Percentiles rank a stretch among this genome's conserved stretches.
Conservation (phyloP, 2,888 invertebrate genomes). For the Venustoraphidia nigricollis region DNA sequence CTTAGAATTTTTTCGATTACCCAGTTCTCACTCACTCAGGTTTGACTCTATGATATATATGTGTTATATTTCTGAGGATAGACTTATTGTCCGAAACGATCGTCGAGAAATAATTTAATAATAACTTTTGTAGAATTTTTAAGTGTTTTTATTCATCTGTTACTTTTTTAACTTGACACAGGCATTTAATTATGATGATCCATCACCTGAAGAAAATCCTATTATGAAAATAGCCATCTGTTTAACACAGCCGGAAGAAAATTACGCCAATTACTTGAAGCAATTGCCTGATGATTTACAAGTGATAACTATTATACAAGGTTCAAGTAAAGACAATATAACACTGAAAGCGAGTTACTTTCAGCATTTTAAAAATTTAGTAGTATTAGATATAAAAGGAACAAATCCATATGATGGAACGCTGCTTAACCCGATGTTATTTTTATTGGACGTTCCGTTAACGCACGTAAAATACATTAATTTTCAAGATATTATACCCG, state of each 20-base stretch:
- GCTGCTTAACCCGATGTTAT: constrained; percentile 22
- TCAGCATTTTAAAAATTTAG: constrained; percentile 31
- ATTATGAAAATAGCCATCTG: constrained; percentile 36
- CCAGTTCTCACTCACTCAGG: no score
- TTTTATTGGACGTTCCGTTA: constrained; percentile 32
- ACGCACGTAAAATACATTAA: constrained; percentile 32
- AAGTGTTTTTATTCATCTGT: no score
- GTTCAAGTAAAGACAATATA: constrained; percentile 31
- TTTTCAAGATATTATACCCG: constrained; percentile 31
- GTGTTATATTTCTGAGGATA: no score
- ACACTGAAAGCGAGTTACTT: constrained; percentile 29
- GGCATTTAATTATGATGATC: constrained; percentile 24
- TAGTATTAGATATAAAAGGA: constrained; percentile 44
- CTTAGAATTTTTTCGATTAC: no score
- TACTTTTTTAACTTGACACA: constrained; percentile 15
- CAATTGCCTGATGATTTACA: constrained; percentile 32
- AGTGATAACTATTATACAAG: constrained; percentile 40
- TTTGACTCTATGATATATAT: no score
- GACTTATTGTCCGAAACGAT: no score
- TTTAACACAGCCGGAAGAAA: constrained; percentile 31
- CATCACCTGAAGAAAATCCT: constrained; percentile 25
- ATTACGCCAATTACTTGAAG: constrained; percentile 26
- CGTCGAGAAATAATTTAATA: no score
- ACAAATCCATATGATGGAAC: constrained; percentile 22
- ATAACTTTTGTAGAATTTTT: no score